phyloP scores from a whole-genome alignment of 92 coral and sea anemone species.

The Parazoanthus atlanticus region DNA sequence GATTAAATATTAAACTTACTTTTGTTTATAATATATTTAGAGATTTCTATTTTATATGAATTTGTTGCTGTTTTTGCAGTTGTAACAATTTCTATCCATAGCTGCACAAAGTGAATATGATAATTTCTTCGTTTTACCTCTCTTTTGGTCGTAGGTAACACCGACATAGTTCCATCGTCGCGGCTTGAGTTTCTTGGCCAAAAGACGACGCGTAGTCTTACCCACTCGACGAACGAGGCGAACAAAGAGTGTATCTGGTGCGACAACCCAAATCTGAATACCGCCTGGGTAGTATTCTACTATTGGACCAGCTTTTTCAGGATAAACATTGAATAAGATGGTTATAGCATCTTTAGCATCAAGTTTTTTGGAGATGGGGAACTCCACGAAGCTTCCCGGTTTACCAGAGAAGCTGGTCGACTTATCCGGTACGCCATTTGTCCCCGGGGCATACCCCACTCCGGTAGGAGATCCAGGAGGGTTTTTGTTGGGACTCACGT shows the following conservation, averaged over 20 bases:
- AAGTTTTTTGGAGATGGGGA: constrained; percentile 75
- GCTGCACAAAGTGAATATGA: neutral
- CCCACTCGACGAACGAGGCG: constrained; percentile 35
- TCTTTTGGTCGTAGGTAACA: constrained; percentile 28
- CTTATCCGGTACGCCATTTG: constrained; percentile 71
- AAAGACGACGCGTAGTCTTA: neutral
- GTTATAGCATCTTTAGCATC: constrained; percentile 71
- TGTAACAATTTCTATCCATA: neutral
- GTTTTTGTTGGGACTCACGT: constrained; percentile 75
- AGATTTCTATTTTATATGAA: too few species aligned
- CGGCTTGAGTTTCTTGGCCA: constrained; percentile 22
- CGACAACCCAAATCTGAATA: constrained; percentile 23
- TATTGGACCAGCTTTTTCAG: constrained; percentile 73
- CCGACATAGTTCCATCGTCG: constrained; percentile 35
- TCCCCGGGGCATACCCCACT: constrained; percentile 74
- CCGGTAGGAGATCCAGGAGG: constrained; percentile 63
- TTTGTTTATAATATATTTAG: too few species aligned
- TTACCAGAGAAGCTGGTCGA: constrained; percentile 75
- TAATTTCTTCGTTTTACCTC: neutral
- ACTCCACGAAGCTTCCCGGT: constrained; percentile 69
- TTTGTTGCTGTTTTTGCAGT: neutral
- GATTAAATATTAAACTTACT: too few species aligned
- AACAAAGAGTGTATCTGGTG: constrained; percentile 23
- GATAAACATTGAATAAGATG: constrained; percentile 74
- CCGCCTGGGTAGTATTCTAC: constrained; percentile 71